A percentile compares a stretch with the other conserved stretches of the same genome.
Evolutionary conservation across 2,888 invertebrate genomes (phyloP).

Genomic region (Mellilla xanthometata): DNA sequence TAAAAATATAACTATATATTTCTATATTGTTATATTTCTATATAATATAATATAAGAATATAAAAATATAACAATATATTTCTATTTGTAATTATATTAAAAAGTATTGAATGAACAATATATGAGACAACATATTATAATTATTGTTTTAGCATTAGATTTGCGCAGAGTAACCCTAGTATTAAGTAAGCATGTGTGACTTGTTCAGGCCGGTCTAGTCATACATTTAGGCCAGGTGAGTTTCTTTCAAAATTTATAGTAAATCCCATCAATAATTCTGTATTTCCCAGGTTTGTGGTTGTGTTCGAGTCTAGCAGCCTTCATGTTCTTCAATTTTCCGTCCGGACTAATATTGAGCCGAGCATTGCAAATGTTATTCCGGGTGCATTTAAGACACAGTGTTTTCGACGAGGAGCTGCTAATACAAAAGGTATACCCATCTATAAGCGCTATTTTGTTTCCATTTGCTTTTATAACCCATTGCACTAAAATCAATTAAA

Average conservation of each 20-base stretch:
- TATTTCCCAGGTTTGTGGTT: conserved; percentile 19
- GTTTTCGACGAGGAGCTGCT: background rate
- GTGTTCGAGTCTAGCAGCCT: conserved; percentile 8
- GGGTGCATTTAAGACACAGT: conserved; percentile 1
- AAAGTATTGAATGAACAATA: no score
- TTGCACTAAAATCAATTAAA: background rate
- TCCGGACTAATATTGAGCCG: conserved; percentile 15
- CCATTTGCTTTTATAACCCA: conserved; percentile 12
- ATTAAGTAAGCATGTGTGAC: no score
- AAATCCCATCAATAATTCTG: conserved; percentile 13
- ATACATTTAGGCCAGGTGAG: no score
- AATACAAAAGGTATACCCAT: conserved; percentile 1
- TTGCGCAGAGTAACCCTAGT: no score
- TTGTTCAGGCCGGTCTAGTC: no score
- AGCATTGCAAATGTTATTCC: conserved; percentile 23
- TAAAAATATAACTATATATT: no score
- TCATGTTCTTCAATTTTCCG: conserved; percentile 5
- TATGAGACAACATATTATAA: no score
- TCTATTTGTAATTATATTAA: no score
- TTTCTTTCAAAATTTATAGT: background rate
- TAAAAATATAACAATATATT: no score
- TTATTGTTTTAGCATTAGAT: no score
- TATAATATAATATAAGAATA: no score
- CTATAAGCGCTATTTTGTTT: conserved; percentile 8
- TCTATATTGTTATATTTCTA: no score